Evolutionary conservation across 2,113 vertebrate genomes (phyloP).

Genomic region (Sitta europaea): DNA sequence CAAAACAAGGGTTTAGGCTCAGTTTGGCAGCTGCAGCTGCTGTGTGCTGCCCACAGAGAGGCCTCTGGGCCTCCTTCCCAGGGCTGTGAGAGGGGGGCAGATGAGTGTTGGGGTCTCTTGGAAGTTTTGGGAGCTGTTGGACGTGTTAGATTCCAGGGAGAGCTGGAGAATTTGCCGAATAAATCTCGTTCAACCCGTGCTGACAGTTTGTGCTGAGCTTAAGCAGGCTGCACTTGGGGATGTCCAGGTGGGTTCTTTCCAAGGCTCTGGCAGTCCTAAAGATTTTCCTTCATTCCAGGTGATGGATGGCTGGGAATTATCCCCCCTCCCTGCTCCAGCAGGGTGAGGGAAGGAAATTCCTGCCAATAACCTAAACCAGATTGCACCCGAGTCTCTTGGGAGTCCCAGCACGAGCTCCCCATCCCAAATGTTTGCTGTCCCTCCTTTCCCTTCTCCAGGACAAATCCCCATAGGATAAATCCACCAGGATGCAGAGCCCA

Average conservation of each 20-base stretch:
- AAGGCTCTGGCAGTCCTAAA: not conserved
- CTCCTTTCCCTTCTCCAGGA: not conserved
- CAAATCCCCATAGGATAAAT: not conserved
- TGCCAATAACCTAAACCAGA: not conserved
- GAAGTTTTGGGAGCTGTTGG: not conserved
- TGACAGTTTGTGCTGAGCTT: not conserved
- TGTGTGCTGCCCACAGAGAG: not conserved
- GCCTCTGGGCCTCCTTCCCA: not conserved
- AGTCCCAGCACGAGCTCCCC: not conserved
- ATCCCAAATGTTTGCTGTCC: not conserved
- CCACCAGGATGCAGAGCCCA: not conserved
- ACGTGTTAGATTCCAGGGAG: not conserved
- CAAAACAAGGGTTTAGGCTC: not conserved
- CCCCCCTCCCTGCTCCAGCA: not conserved
- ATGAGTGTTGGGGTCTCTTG: accelerated
- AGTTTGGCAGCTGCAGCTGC: not conserved
- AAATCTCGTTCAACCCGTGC: not conserved
- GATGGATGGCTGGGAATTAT: not conserved
- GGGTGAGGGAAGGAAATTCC: not conserved
- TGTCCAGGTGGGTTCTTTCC: not conserved
- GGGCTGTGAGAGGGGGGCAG: not conserved
- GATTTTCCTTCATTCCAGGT: not conserved
- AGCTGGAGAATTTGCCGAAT: not conserved
- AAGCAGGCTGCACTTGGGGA: not conserved
- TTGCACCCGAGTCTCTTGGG: not conserved